Base-by-base conservation (phyloP, 2,888 invertebrate species). In the Digitonthophagus gazella region DNA sequence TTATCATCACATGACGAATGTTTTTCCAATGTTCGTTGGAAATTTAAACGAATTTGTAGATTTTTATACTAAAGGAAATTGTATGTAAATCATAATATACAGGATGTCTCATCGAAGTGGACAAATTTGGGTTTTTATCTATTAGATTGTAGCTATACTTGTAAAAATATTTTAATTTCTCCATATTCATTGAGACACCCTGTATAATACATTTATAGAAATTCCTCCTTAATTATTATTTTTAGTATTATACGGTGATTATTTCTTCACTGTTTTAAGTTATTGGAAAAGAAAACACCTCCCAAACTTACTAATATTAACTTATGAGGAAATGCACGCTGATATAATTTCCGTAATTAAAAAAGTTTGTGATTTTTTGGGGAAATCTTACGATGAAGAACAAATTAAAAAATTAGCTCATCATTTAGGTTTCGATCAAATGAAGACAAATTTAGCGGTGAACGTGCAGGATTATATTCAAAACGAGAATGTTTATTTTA, bases 11-110 rank as follows among this genome's bases (percentile, higher is more conserved):
- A 16, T 20, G 3, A 63, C 14, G 5, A 56, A 16, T 76, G 80
- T 89, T 22, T 61, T 61, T n/a, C 83, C 86, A 65, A 83, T 88
- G 0, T 85, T 86, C 75, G 83, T 81, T 15, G 86, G 65, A 22
- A 64, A 63, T 2, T 16, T 69, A 15, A 67, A 70, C 0, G 66
- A 68, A 0, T 71, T 64, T 64, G 56, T 66, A 11, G 68, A 66
- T 14, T 58, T 71, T 20, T 70, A 68, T 58, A 44, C 70, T 15
- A 84, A 84, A 68, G 88, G 87, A 74, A 83, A 88, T 77, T 78
- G 89, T 89, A 79, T 84, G 6, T 6, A n/a, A n/a, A n/a, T n/a
- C n/a, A n/a, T n/a, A n/a, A n/a, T n/a, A n/a, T n/a, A n/a, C n/a
- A n/a, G n/a, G n/a, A n/a, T n/a, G n/a, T n/a, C n/a, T n/a, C n/a